These are phyloP conservation scores for Zaprionus ghesquierei DNA, from an alignment of 1,140 invertebrate genomes.

Conservation along the genomic window DNA sequence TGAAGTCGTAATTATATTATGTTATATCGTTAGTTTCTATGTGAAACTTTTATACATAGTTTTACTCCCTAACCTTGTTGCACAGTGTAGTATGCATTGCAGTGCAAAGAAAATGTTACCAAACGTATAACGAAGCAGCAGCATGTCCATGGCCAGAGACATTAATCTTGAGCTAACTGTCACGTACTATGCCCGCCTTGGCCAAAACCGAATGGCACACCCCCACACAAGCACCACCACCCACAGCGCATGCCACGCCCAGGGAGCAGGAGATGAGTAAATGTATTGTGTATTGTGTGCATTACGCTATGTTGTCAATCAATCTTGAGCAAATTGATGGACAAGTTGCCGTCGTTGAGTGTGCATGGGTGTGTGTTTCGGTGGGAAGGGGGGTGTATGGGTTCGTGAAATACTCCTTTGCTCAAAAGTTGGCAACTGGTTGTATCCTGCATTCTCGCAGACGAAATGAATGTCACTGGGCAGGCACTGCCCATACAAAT, in stretches of 20 bases:
- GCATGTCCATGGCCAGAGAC: slow-evolving; percentile 54
- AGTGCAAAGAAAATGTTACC: slow-evolving; percentile 46
- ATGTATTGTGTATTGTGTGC: slow-evolving; percentile 80
- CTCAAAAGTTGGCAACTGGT: slow-evolving; percentile 61
- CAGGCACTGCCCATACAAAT: slow-evolving; percentile 13
- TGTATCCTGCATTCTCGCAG: slow-evolving; percentile 9
- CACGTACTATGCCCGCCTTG: slow-evolving; percentile 43
- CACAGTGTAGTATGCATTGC: slow-evolving; percentile 40
- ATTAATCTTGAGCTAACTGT: slow-evolving; percentile 75
- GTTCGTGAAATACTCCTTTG: slow-evolving; percentile 14
- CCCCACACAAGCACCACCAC: not conserved
- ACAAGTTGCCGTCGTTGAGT: slow-evolving; percentile 64
- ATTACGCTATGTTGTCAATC: slow-evolving; percentile 78
- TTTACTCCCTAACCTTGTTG: not conserved
- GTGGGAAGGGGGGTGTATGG: not conserved
- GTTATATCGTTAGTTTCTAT: too few relatives aligned
- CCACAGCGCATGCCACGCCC: slow-evolving; percentile 22
- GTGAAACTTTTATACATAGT: not conserved
- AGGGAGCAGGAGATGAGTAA: slow-evolving; percentile 22
- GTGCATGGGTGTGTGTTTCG: not conserved
- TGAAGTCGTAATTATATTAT: too few relatives aligned
- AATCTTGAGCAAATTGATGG: slow-evolving; percentile 81
- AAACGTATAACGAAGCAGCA: slow-evolving; percentile 70
- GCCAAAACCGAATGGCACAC: slow-evolving; percentile 24
- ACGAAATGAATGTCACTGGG: not conserved